phyloP scores from a whole-genome alignment of 2,797 vertebrate genomes.

The Geotrypetes seraphini region DNA sequence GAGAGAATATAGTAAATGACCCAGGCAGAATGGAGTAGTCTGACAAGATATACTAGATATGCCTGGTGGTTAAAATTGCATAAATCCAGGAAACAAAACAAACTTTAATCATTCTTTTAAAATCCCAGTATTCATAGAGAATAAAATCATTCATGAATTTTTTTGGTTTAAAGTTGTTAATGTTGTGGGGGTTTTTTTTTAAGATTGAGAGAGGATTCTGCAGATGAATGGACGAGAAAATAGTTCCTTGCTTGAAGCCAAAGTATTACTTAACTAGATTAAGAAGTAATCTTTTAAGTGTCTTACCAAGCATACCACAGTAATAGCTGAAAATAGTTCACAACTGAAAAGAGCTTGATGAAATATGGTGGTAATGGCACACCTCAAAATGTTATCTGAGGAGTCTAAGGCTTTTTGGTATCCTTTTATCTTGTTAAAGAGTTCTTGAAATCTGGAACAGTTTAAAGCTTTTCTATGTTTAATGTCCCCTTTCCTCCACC shows the following conservation, averaged over 20 bases:
- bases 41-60: too few relatives aligned
- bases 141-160: neutral
- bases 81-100: too few relatives aligned
- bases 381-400: slow-evolving; percentile 26
- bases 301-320: slow-evolving; percentile 43
- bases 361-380: slow-evolving; percentile 27
- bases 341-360: slow-evolving; percentile 26
- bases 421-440: slow-evolving; percentile 39
- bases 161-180: slow-evolving; percentile 2
- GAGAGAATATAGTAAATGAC: too few relatives aligned
- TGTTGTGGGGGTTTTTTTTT: slow-evolving; percentile 26
- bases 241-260: slow-evolving; percentile 44
- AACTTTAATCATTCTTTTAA: too few relatives aligned
- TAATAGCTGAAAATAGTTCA: slow-evolving; percentile 32
- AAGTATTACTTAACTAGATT: slow-evolving; percentile 48
- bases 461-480: slow-evolving; percentile 17
- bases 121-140: neutral
- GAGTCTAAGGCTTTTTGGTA: slow-evolving; percentile 25
- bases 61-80: too few relatives aligned
- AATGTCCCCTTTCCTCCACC: slow-evolving; percentile 12
- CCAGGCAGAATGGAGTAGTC: too few relatives aligned
- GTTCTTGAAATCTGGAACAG: slow-evolving; percentile 2
- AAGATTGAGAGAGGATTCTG: slow-evolving; percentile 31
- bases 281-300: slow-evolving; percentile 55
- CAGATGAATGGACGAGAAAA: slow-evolving; percentile 31